Base-by-base conservation (phyloP, 2,113 vertebrate species). In the Mungos mungo region DNA sequence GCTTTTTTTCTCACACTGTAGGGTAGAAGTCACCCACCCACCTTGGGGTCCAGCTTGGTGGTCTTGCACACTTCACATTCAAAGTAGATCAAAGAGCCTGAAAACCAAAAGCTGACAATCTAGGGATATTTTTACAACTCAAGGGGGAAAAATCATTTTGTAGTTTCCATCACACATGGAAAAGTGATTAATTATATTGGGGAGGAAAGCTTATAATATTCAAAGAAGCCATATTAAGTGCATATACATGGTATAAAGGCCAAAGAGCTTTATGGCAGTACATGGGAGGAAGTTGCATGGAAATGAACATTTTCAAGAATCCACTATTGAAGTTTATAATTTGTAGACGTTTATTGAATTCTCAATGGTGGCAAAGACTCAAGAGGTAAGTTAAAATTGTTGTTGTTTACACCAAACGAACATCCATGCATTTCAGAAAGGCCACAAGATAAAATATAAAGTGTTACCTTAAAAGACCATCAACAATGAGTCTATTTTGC, bases 31-130 rank as follows among this genome's bases (percentile, higher is more conserved):
- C 90, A 80, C 91, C 65, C 86, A 93, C 23, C 54, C 47, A 7
- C 68, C 38, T 47, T n/a, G 15, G 45, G n/a, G 57, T 60, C 19
- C 54, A 57, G 18, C 54, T 57, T 57, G 54, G 54, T 57, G 65
- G 15, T 41, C 18, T 45, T 33, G 19, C 25, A 23, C 85, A 54
- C 52, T 92, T 95, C 63, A 31, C 45, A 52, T 83, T 95, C 47
- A 52, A 92, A 77, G 52, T 6, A 82, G 45, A 95, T 90, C 81
- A 95, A 97, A 98, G 90, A 69, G 12, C 4, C 29, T 63, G 31
- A 74, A 72, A 90, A 50, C 74, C 66, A n/a, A 90, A 83, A 66
- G 35, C 45, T 84, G 38, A 95, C 79, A 33, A 76, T 71, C 60
- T 72, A 41, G 31, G 35, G 54, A 18, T 88, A 52, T n/a, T 80